Evolutionary conservation across 2,888 invertebrate species (phyloP).

Genomic region (Caenorhabditis sp.): DNA sequence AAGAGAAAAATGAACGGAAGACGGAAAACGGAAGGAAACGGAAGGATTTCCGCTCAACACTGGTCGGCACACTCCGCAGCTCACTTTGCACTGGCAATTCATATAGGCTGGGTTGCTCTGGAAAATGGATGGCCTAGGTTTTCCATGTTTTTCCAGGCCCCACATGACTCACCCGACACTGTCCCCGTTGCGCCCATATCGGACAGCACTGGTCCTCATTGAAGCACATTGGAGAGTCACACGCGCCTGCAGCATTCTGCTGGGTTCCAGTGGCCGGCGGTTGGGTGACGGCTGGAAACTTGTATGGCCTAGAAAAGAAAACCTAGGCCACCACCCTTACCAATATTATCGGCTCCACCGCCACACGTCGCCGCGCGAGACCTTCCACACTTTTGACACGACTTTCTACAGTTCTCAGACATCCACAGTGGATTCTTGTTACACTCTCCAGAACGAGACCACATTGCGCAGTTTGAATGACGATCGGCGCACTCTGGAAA

Average conservation of each 20-base stretch:
- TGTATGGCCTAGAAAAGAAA: not conserved
- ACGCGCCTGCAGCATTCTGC: slow-evolving; percentile 23
- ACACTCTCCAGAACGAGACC: slow-evolving; percentile 76
- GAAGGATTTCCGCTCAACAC: too few relatives aligned
- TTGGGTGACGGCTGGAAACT: slow-evolving; percentile 41
- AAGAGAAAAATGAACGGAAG: too few relatives aligned
- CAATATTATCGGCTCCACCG: slow-evolving; percentile 33
- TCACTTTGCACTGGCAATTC: slow-evolving; percentile 77
- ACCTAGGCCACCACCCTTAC: not conserved
- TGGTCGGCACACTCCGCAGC: slow-evolving; percentile 78
- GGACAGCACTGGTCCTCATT: slow-evolving; percentile 80
- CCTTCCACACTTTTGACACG: slow-evolving; percentile 72
- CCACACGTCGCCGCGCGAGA: slow-evolving; percentile 68
- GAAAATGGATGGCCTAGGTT: slow-evolving; percentile 1
- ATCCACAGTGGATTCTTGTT: slow-evolving; percentile 78
- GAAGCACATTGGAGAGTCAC: slow-evolving; percentile 74
- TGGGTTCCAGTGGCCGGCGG: slow-evolving; percentile 26
- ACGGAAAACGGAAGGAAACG: too few relatives aligned
- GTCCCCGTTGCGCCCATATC: slow-evolving; percentile 75
- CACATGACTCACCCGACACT: slow-evolving; percentile 51
- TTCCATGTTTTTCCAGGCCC: not conserved
- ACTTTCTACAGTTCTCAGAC: slow-evolving; percentile 78
- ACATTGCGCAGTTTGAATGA: slow-evolving; percentile 69
- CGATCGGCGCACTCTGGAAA: slow-evolving; percentile 72
- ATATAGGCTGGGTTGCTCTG: slow-evolving; percentile 73